These are phyloP conservation scores for Carettochelys insculpta DNA, from an alignment of 2,113 vertebrate genomes.

Conservation along the genomic window DNA sequence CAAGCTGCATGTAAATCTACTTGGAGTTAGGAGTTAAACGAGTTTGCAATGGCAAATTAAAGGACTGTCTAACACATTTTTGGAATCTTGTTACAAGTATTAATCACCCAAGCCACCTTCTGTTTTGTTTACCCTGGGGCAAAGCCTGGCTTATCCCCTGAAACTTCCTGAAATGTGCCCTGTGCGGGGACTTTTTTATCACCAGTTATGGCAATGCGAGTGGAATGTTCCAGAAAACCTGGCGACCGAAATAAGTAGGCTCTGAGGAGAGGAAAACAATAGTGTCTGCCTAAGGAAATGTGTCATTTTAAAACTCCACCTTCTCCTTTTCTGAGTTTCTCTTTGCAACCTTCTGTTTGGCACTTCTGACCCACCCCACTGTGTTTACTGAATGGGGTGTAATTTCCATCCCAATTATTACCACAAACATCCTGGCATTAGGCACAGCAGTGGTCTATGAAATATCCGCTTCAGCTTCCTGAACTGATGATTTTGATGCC, in stretches of 20 bases:
- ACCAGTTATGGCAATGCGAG: constrained; percentile 1
- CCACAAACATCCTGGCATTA: fast-evolving
- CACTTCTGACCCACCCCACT: not conserved
- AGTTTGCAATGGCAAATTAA: not conserved
- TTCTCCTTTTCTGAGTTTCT: not conserved
- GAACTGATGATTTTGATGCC: not conserved
- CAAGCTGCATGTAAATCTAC: not conserved
- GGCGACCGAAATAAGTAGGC: not conserved
- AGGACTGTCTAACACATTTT: not conserved
- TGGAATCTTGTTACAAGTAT: not conserved
- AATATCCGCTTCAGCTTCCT: not conserved
- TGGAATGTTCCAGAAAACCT: not conserved
- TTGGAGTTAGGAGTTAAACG: not conserved
- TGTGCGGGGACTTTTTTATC: too few species aligned
- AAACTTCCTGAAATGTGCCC: not conserved
- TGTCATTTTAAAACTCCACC: not conserved
- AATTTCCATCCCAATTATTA: not conserved
- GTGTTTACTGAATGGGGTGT: not conserved
- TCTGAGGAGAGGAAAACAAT: not conserved
- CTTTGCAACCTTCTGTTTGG: not conserved
- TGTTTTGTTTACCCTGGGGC: not conserved
- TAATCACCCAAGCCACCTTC: not conserved
- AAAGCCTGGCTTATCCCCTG: fast-evolving
- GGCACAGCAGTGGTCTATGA: not conserved
- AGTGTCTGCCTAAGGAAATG: not conserved